Conservation (phyloP, 2,797 vertebrate species). For the Buphagus erythrorhynchus region DNA sequence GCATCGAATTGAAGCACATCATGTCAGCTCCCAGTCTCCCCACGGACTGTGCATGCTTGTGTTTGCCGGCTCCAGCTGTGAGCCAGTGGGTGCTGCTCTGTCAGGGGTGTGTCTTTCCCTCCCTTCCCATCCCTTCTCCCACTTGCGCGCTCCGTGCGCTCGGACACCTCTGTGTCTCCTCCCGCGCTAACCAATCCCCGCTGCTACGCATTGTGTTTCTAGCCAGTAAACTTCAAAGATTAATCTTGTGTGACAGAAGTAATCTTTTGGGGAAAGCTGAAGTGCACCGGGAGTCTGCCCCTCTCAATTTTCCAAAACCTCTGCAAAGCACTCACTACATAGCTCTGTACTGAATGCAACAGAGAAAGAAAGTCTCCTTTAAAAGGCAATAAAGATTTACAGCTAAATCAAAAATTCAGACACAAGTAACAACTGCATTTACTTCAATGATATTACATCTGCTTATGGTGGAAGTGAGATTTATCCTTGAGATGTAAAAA, state of each 20-base stretch:
- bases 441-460: not conserved
- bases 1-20: constrained; percentile 59
- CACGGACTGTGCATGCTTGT: not conserved
- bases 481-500: constrained; percentile 4
- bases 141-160: fast-evolving
- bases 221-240: not conserved
- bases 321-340: not conserved
- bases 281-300: not conserved
- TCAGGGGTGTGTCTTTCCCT: not conserved
- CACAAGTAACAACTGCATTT: not conserved
- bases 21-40: constrained; percentile 19
- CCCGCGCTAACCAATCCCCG: not conserved
- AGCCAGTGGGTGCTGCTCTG: not conserved
- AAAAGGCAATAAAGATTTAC: not conserved
- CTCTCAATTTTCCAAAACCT: not conserved
- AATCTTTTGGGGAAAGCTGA: not conserved
- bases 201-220: not conserved
- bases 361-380: not conserved
- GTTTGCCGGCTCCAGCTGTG: constrained; percentile 4
- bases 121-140: not conserved
- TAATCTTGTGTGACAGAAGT: not conserved
- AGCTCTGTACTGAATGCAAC: not conserved
- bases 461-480: not conserved
- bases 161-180: not conserved
- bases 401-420: not conserved